These are phyloP conservation scores for Chymomyza costata DNA, from an alignment of 1,140 invertebrate genomes.

Conservation along the genomic window DNA sequence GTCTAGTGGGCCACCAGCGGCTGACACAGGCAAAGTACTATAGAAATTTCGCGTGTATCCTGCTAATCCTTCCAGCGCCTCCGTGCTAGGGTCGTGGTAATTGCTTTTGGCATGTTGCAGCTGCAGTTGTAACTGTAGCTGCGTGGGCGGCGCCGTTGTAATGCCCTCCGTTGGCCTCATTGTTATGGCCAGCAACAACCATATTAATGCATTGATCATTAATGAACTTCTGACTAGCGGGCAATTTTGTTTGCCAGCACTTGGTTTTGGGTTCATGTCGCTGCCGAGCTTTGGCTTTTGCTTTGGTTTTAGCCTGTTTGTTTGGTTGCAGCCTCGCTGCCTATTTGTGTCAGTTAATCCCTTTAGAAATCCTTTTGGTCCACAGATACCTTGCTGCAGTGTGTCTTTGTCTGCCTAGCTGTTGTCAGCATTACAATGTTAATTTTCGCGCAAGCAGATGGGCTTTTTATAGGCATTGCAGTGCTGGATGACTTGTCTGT, in stretches of 20 bases:
- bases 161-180: conserved; percentile 5
- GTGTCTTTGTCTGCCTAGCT: neutral
- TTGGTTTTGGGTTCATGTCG: neutral
- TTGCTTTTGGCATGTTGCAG: conserved; percentile 37
- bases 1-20: neutral
- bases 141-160: conserved; percentile 4
- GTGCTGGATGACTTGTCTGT: neutral
- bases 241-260: conserved; percentile 1
- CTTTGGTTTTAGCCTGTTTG: too few species aligned
- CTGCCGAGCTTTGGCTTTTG: neutral
- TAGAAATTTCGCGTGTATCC: conserved; percentile 66
- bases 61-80: conserved; percentile 55
- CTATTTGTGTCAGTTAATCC: neutral
- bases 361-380: neutral
- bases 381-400: conserved; percentile 14
- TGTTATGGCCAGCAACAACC: conserved; percentile 33
- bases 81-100: conserved; percentile 41
- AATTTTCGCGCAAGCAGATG: conserved; percentile 19
- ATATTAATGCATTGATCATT: conserved; percentile 60
- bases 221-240: conserved; percentile 38
- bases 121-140: conserved; percentile 5
- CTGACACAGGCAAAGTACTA: conserved; percentile 20
- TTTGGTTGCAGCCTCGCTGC: neutral
- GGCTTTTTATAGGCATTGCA: conserved; percentile 44
- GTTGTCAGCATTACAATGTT: conserved; percentile 36